Evolutionary conservation across 2,888 invertebrate genomes (phyloP), one percentile per base, ranked within the genome.

Genomic region (Diogma glabrata): DNA sequence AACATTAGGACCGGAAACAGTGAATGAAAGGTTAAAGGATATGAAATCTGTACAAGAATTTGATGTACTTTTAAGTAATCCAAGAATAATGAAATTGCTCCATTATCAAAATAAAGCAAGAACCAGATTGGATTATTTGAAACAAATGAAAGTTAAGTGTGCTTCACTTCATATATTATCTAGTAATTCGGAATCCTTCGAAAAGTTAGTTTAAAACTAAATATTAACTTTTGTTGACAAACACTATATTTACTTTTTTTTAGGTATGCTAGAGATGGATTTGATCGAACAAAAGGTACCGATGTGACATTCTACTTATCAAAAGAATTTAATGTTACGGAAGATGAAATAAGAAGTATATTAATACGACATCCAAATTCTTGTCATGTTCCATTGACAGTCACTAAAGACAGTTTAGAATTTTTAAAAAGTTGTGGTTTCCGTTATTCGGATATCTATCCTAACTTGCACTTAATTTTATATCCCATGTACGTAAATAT

Each of bases 291-390:
- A 5, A 68, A 66, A 53, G 67, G 69, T 1, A 60, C 60, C 1
- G 77, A 77, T 57, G 61, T 73, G 2, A 55, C 71, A 1, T 59
- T 65, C 5, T 75, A 67, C 56, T 56, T 77, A 10, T 59, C 66
- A 9, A 62, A 66, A n/a, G 55, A 69, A 12, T 61, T 76, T 2
- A 52, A 64, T 49, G 53, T 61, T 45, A 49, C 64, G 49, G 56
- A 61, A 52, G 54, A 56, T 33, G 53, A 61, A 38, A 59, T 76
- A 10, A 61, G 69, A 7, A 57, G 59, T 28, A 54, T 63, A 53
- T 62, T 85, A 16, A 68, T 65, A 16, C 71, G 72, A 6, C 84
- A 86, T 66, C 79, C 80, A 4, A 79, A 75, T 61, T 81, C 79
- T 76, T 72, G 76, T 10, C 75, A 79, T 58, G 74, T 80, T 16